phyloP scores from a whole-genome alignment of 1,140 invertebrate species.

The Harlomillsia oculata region DNA sequence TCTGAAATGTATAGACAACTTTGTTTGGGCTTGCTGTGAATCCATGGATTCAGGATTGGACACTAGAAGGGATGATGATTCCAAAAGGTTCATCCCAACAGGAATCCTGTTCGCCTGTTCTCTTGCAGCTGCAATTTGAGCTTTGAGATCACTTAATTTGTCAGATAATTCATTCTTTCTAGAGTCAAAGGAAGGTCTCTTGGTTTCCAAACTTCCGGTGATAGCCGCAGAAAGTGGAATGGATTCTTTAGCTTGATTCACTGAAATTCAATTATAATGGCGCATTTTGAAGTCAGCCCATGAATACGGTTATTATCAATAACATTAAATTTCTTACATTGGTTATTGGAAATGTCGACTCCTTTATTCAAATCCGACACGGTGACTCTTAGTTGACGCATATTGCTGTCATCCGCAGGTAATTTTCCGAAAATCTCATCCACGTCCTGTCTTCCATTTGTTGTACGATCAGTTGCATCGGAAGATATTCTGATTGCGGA shows the following conservation, averaged over 20 bases:
- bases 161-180: constrained; percentile 19
- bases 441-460: constrained; percentile 44
- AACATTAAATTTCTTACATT: constrained; percentile 21
- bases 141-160: constrained; percentile 56
- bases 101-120: constrained; percentile 52
- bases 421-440: constrained; percentile 18
- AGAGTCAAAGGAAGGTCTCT: constrained; percentile 25
- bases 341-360: constrained; percentile 25
- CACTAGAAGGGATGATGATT: constrained; percentile 70
- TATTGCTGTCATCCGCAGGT: neutral
- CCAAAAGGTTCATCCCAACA: constrained; percentile 74
- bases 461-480: constrained; percentile 48
- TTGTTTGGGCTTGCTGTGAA: constrained; percentile 70
- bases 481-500: constrained; percentile 20
- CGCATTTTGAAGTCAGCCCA: too few relatives aligned
- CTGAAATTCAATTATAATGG: constrained; percentile 2
- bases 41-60: constrained; percentile 72
- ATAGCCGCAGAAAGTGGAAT: constrained; percentile 30
- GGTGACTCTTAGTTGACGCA: constrained; percentile 14
- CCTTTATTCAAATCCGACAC: constrained; percentile 29
- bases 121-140: constrained; percentile 66
- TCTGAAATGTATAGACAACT: constrained; percentile 74
- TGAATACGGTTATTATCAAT: too few relatives aligned
- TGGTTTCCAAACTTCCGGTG: constrained; percentile 22
- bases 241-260: constrained; percentile 30